Evolutionary conservation across 2,888 invertebrate genomes (phyloP).

Genomic region (Conops quadrifasciatus): DNA sequence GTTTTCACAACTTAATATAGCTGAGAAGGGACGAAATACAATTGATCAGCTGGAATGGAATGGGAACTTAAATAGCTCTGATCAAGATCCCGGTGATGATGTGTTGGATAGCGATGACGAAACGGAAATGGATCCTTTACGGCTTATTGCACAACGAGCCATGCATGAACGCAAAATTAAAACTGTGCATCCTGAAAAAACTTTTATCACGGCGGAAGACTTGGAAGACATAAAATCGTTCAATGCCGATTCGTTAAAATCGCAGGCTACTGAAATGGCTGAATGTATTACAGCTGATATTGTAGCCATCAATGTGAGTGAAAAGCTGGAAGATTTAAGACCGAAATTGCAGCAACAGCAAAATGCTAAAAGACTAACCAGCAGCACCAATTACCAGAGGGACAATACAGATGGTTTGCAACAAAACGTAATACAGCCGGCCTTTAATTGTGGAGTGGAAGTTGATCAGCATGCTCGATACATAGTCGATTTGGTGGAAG

Average conservation of each 20-base stretch:
- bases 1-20: conserved; percentile 61
- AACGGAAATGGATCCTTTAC: conserved; percentile 58
- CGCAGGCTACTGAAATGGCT: conserved; percentile 13
- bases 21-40: conserved; percentile 51
- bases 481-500: conserved; percentile 56
- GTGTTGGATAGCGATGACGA: conserved; percentile 63
- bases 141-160: conserved; percentile 58
- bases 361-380: background rate
- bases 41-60: conserved; percentile 61
- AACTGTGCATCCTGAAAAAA: conserved; percentile 49
- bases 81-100: conserved; percentile 44
- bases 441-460: conserved; percentile 22
- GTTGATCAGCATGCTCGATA: conserved; percentile 60
- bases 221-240: conserved; percentile 60
- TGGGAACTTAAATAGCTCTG: conserved; percentile 44
- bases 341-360: conserved; percentile 34
- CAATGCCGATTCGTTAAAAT: conserved; percentile 43
- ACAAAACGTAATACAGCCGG: conserved; percentile 21
- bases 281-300: conserved; percentile 46
- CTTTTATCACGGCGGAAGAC: conserved; percentile 58
- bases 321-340: conserved; percentile 44
- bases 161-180: conserved; percentile 58
- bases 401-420: conserved; percentile 32
- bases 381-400: conserved; percentile 13
- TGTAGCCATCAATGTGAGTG: conserved; percentile 49